A percentile compares a stretch with the other conserved stretches of the same genome.
These are phyloP conservation scores for Guaruba guarouba DNA, from an alignment of 2,113 vertebrate species.

Conservation along the genomic window DNA sequence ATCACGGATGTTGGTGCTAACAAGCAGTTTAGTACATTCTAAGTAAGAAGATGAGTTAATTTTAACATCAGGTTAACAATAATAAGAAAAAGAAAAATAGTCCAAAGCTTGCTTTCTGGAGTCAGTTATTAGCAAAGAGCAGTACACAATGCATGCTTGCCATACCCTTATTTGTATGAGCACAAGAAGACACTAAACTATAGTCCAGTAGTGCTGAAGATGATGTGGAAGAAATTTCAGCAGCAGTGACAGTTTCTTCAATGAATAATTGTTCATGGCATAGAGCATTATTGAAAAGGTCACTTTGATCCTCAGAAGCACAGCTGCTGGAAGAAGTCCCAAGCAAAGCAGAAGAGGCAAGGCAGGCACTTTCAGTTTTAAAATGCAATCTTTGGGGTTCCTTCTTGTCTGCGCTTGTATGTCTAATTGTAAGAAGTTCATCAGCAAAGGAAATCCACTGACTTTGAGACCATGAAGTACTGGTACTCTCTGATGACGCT, in stretches of 20 bases:
- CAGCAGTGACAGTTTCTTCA: constrained; percentile 67
- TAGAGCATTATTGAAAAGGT: constrained; percentile 62
- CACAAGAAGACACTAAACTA: constrained; percentile 68
- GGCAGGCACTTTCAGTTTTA: constrained; percentile 61
- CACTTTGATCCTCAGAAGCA: constrained; percentile 75
- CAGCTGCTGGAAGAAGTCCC: constrained; percentile 63
- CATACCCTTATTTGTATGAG: constrained; percentile 78
- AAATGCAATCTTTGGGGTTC: constrained; percentile 65
- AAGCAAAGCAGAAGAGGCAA: constrained; percentile 65
- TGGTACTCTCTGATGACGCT: constrained; percentile 56
- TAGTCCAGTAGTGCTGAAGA: constrained; percentile 70
- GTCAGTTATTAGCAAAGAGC: constrained; percentile 50
- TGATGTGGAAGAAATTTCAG: constrained; percentile 58
- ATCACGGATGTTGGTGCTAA: not conserved
- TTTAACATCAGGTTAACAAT: not conserved
- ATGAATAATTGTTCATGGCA: constrained; percentile 61
- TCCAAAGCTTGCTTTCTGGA: not conserved
- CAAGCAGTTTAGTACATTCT: constrained; percentile 25
- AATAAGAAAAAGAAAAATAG: not conserved
- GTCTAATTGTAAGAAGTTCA: constrained; percentile 58
- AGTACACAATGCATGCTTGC: constrained; percentile 58
- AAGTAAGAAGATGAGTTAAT: constrained; percentile 27
- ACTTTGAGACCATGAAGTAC: constrained; percentile 74
- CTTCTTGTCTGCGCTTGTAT: constrained; percentile 55
- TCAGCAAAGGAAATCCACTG: constrained; percentile 84